Base-by-base conservation (phyloP, 1,140 invertebrate species). In the Bombus superbus region DNA sequence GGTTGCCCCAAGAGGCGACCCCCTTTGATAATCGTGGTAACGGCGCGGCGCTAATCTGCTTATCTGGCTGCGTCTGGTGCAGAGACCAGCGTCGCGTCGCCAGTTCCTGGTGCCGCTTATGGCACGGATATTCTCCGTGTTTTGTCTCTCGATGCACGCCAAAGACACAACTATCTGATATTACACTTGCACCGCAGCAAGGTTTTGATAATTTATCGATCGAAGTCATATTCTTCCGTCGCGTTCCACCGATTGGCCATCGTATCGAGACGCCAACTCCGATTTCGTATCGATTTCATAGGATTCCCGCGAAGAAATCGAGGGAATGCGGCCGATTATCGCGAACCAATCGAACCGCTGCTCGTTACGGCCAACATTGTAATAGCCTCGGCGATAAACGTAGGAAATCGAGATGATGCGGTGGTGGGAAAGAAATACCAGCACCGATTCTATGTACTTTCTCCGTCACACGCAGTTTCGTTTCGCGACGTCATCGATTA, bases 121-220 rank as follows among this genome's bases (percentile, higher is more conserved):
- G 28, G 32, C 71, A 18, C 53, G 73, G 35, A 87, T 69, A 47
- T n/a, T 66, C 40, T 42, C n/a, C n/a, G 38, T 89, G 89, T 90
- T 90, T 89, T 87, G 88, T 90, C 88, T 87, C 32, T 57, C 78
- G 88, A 66, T 64, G 57, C 28, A 74, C 73, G 64, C 74, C 66
- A 10, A 64, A 89, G 87, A 88, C 88, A 84, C 78, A 87, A 90
- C 85, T 64, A 81, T 81, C 83, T 83, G 88, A 89, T 79, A 89
- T 81, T 90, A 84, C 85, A 81, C 68, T 79, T 71, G 75, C 32
- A 42, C 42, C 78, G 64, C 53, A 47, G 25, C 53, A 40, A 9
- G 44, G 83, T 83, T 75, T 66, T 42, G 88, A 86, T 86, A 82
- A 22, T 73, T 38, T 57, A 81, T 88, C 86, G 88, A 89, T 88